Evolutionary conservation across 2,797 vertebrate species (phyloP), one percentile per base, ranked within the genome.

Genomic region (Oceanodroma leucorhoa): DNA sequence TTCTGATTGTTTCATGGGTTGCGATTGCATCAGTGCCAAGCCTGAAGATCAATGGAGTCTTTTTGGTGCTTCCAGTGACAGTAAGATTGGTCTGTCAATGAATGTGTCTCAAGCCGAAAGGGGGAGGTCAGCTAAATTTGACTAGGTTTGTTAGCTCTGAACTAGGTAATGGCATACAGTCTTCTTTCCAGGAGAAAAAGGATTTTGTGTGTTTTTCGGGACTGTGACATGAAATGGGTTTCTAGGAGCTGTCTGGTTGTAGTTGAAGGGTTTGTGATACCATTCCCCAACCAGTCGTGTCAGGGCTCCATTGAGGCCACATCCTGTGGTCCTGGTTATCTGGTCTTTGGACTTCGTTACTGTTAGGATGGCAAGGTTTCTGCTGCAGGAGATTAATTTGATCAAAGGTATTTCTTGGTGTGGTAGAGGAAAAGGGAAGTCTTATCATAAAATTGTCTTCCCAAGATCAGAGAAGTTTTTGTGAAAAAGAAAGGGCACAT

Each of bases 261-360:
- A 62, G 15, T 6, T 58, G 67, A 66, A 83, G 41, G 16, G 32
- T 62, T 13, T 36, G 40, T 38, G 34, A 9, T 79, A 38, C 18
- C 0, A 0, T 80, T 86, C 34, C 19, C 4, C n/a, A 43, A 3
- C 15, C 34, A 67, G 34, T 60, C 23, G 36, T 24, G 34, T 18
- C 36, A 69, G 55, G 26, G 51, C 24, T 82, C 20, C 5, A 2
- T 50, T 82, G 34, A 38, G 38, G 34, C n/a, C 24, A 5, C 30
- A 20, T 90, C n/a, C 41, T 34, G 20, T 77, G 45, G 38, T 53
- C 36, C 48, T 85, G 32, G 6, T 27, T 71, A 58, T 40, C 40
- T 73, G 53, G 19, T 27, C n/a, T 77, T 70, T 61, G n/a, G 43
- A 54, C 46, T 64, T 60, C 7, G 13, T 75, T 46, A 26, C 41